Base-by-base conservation (phyloP, 1,140 invertebrate species). In the Zaprionus lachaisei region DNA sequence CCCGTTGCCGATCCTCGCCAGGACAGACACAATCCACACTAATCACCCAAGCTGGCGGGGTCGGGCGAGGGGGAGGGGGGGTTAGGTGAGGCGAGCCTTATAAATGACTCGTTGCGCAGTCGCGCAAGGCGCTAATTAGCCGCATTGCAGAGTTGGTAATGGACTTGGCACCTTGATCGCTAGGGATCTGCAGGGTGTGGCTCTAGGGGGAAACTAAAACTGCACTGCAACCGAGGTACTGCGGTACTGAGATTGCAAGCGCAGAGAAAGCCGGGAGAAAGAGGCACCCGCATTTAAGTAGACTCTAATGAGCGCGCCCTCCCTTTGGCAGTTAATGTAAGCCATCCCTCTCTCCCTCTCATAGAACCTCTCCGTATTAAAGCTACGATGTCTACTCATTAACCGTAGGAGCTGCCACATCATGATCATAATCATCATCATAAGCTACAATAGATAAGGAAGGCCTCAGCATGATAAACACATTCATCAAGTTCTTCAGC, bases 81-180 rank as follows among this genome's bases (percentile, higher is more conserved):
- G 1, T 28, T 2, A 31, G 1, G 6, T 2, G 28, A 31, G 65
- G 61, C n/a, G 38, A 79, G 80, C 20, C 81, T 87, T 79, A 85
- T 83, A 83, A 87, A 83, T 77, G 80, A 73, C 66, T 51, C 63
- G 31, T 9, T 34, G 31, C 31, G 31, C 31, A 54, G 71, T 80
- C 49, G 31, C 17, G 58, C 54, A 75, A 84, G 74, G 71, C 84
- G 84, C 81, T 87, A 87, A 87, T 87, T 87, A 87, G 84, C 80
- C 78, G 86, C 77, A 77, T 72, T 85, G 83, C 81, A 72, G 83
- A 69, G 26, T 72, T 81, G 70, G 70, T 78, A 72, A 72, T 89
- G 74, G 69, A 47, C 49, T 72, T 72, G 67, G 74, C 41, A 17
- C 69, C 63, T 24, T n/a, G 34, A 26, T 56, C 34, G 41, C 41